These are phyloP conservation scores for Chlorocebus sabaeus DNA, from an alignment of 2,113 vertebrate species.

Conservation along the genomic window DNA sequence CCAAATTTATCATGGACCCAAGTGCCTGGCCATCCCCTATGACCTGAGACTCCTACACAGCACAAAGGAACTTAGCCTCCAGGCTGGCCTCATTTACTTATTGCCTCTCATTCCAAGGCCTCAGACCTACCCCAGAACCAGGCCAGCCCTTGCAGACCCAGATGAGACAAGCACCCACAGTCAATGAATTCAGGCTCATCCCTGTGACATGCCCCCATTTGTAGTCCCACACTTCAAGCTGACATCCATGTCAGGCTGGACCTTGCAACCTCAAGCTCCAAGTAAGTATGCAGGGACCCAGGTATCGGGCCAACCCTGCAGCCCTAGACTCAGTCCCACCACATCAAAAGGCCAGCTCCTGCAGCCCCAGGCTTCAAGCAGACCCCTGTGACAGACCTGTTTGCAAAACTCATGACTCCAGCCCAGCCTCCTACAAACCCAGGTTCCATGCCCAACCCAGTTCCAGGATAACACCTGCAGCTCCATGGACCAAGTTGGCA, in stretches of 20 bases:
- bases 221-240: too few relatives aligned
- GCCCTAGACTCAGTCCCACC: neutral
- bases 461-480: too few relatives aligned
- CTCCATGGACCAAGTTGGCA: too few relatives aligned
- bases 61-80: neutral
- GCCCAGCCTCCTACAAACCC: neutral
- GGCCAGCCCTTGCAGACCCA: neutral
- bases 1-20: neutral
- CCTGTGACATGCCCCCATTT: neutral
- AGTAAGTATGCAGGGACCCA: too few relatives aligned
- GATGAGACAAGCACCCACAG: neutral
- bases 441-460: neutral
- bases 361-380: fast-evolving
- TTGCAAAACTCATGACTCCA: neutral
- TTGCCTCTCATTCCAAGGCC: neutral
- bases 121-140: neutral
- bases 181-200: neutral
- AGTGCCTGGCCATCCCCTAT: neutral
- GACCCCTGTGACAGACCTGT: too few relatives aligned
- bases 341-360: neutral
- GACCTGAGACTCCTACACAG: neutral
- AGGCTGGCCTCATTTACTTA: neutral
- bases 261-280: neutral
- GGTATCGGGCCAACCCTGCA: neutral
- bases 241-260: neutral